These are phyloP conservation scores for Scaptodrosophila lebanonensis DNA, from an alignment of 1,140 invertebrate species.

Conservation along the genomic window DNA sequence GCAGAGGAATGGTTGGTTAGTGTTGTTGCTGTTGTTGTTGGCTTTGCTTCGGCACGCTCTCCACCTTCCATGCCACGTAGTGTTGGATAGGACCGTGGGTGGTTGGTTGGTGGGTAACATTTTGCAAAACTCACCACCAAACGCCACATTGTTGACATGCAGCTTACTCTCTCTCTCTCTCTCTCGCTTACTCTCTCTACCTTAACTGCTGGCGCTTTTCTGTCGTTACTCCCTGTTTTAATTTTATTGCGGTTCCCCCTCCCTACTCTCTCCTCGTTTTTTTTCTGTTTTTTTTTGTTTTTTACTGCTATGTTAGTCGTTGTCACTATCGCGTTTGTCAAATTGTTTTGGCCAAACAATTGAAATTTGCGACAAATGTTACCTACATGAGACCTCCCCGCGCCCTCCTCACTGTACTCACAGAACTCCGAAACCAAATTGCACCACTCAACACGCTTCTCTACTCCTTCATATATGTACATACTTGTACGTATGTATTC, in stretches of 20 bases:
- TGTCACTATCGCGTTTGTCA: slow-evolving; percentile 30
- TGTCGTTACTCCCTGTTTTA: too few relatives aligned
- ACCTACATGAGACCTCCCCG: not conserved
- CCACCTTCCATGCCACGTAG: too few relatives aligned
- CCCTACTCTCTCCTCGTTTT: slow-evolving; percentile 1
- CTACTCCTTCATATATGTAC: too few relatives aligned
- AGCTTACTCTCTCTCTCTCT: not conserved
- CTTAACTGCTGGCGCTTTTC: not conserved
- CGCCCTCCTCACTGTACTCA: not conserved
- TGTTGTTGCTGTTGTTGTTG: too few relatives aligned
- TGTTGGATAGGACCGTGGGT: slow-evolving; percentile 6
- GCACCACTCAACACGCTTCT: slow-evolving; percentile 23
- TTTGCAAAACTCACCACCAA: slow-evolving; percentile 37
- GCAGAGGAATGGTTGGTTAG: too few relatives aligned
- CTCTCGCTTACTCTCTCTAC: not conserved
- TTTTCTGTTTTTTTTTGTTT: slow-evolving; percentile 4
- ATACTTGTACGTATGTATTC: too few relatives aligned
- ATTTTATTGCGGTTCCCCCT: not conserved
- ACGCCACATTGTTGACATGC: not conserved
- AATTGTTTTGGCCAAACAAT: slow-evolving; percentile 59
- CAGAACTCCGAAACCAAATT: slow-evolving; percentile 15
- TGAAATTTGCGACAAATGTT: slow-evolving; percentile 34
- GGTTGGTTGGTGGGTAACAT: slow-evolving; percentile 7
- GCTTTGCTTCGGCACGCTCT: too few relatives aligned
- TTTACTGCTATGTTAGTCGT: not conserved